Evolutionary conservation across 2,888 invertebrate genomes (phyloP).

Genomic region (Furcula furcula): DNA sequence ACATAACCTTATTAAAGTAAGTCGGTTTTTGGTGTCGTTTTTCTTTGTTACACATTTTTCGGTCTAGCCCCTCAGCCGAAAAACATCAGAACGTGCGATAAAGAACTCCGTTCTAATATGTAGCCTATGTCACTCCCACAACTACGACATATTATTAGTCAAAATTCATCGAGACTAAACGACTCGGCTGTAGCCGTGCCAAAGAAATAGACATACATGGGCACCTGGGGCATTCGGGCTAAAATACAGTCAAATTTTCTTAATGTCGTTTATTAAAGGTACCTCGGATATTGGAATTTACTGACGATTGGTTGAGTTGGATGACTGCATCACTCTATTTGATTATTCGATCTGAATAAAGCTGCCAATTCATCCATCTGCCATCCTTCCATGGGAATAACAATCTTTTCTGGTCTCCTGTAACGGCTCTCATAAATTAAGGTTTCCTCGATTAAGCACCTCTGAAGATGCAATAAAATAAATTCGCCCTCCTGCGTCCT

Average conservation of each 20-base stretch:
- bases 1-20: too few relatives aligned
- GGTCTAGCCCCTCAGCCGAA: too few relatives aligned
- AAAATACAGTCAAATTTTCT: too few relatives aligned
- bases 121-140: too few relatives aligned
- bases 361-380: conserved; percentile 11
- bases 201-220: conserved; percentile 11
- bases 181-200: conserved; percentile 17
- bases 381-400: conserved; percentile 11
- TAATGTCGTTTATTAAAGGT: too few relatives aligned
- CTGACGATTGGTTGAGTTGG: conserved; percentile 16
- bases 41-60: too few relatives aligned
- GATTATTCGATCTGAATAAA: conserved; percentile 26
- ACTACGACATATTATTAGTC: conserved; percentile 23
- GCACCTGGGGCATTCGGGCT: too few relatives aligned
- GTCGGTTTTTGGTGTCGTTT: too few relatives aligned
- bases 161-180: conserved; percentile 25
- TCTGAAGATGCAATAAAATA: conserved; percentile 44
- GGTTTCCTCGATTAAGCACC: conserved; percentile 45
- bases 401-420: conserved; percentile 18
- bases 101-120: too few relatives aligned
- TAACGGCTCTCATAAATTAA: conserved; percentile 40
- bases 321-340: conserved; percentile 14
- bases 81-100: too few relatives aligned
- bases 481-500: conserved; percentile 38
- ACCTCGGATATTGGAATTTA: conserved; percentile 16